Evolutionary conservation across 2,113 vertebrate genomes (phyloP), one percentile per base, ranked within the genome.

Genomic region (Notothenia coriiceps): DNA sequence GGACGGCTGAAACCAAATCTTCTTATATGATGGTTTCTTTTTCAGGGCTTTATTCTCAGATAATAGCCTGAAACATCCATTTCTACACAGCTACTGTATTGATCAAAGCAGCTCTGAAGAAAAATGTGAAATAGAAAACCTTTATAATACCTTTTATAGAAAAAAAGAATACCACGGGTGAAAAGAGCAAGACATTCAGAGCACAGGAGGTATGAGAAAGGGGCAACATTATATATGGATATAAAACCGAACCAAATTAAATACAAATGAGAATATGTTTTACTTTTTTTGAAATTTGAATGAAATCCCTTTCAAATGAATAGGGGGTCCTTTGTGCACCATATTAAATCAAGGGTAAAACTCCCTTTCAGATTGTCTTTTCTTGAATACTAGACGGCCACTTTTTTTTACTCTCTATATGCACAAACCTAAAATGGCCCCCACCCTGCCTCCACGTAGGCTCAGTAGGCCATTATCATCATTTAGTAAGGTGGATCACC

Each of bases 1-100:
- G 80, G 52, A 74, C 25, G 29, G 77, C 50, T 51, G 51, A 83
- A 77, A 73, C 60, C 56, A 83, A 84, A 86, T 89, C 82, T 82
- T n/a, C 79, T 79, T 74, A 76, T 55, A 64, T 60, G 66, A 47
- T 5, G 52, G 1, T 25, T 78, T 64, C 8, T 55, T 62, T 82
- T 79, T 64, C 35, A 56, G 55, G 66, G 63, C 56, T 77, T 80
- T 84, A 73, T 73, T 74, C 60, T 84, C 82, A 75, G 59, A 54
- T 80, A 82, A 71, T 67, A 77, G 70, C 35, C 70, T 50, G 2
- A 1, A 55, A 79, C 60, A 82, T 84, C 66, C n/a, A 49, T 75
- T 89, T 70, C 82, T 77, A 74, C 70, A 80, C 65, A 63, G 61
- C 63, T 13, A 47, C 65, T 60, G 18, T 80, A 70, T 75, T 64